Base-by-base conservation (phyloP, 1,140 invertebrate species). In the Stenopsyche tienmushanensis region DNA sequence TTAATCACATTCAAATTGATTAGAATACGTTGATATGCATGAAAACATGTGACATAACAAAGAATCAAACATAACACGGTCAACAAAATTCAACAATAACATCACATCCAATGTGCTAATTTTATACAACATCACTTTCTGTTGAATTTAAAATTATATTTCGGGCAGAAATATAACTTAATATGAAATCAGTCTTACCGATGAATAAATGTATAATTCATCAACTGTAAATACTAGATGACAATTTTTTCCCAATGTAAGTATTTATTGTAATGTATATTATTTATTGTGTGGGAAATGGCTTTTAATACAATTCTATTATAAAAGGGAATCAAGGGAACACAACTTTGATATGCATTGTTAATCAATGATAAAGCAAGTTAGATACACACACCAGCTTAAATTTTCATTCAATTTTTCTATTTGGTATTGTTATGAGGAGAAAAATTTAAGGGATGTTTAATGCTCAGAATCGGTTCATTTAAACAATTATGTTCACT, bases 401-500 rank as follows among this genome's bases (percentile, higher is more conserved):
- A 23, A 57, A 57, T 57, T 39, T 57, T 57, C 41, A 57, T 60
- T 26, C 42, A 60, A 60, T 26, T 8, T 47, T 29, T 29, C 47
- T 47, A 60, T 7, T 44, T 47, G 44, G 57, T 42, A 57, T 23
- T 18, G 25, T n/a, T 57, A 57, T 20, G 8, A 44, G 17, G 54
- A 42, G n/a, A n/a, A 26, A 15, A 47, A n/a, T 47, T 7, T 26
- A 47, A 25, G 3, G 2, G 53, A 24, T 13, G n/a, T 42, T 42
- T 57, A 18, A 3, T 8, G 29, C 23, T 42, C 29, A 47, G n/a
- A 20, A n/a, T 20, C 57, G 13, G n/a, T 34, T 25, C 45, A 69
- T 64, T 64, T 49, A n/a, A 76, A 77, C 73, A 73, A 72, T 78
- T 73, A 74, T 80, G 77, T 79, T 76, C 78, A 68, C 77, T 78